These are phyloP conservation scores for Cottus gobio DNA, from an alignment of 2,113 vertebrate genomes.

Conservation along the genomic window DNA sequence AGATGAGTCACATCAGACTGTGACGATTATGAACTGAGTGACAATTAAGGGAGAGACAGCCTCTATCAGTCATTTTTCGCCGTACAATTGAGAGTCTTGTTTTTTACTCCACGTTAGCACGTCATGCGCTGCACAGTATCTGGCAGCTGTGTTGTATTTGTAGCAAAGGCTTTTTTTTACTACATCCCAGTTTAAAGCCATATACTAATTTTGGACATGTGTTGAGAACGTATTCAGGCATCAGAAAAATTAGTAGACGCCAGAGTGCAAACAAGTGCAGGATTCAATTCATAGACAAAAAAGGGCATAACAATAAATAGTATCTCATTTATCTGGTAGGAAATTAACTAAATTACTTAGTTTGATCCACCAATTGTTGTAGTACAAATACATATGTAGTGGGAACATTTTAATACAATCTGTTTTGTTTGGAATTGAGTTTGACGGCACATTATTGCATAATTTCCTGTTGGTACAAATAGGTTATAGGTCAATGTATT, in stretches of 20 bases:
- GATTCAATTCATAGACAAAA: not conserved
- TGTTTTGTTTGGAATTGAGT: not conserved
- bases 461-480: conserved; percentile 1
- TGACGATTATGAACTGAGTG: conserved; percentile 28
- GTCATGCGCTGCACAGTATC: not conserved
- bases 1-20: conserved; percentile 37
- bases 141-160: not conserved
- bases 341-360: not conserved
- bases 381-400: conserved; percentile 1
- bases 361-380: not conserved
- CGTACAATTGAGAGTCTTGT: conserved; percentile 4
- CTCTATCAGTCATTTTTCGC: conserved; percentile 15
- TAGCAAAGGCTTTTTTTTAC: not conserved
- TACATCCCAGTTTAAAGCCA: not conserved
- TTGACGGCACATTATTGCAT: not conserved
- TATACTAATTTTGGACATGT: not conserved
- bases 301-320: not conserved
- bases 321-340: not conserved
- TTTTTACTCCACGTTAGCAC: conserved; percentile 10
- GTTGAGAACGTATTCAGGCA: not conserved
- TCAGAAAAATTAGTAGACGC: not conserved
- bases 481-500: not conserved
- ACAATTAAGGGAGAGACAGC: conserved; percentile 27
- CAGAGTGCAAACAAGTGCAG: not conserved
- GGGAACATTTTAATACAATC: conserved; percentile 4